Percentiles rank a stretch among this genome's conserved stretches.
These are phyloP conservation scores for Ascidia mentula DNA, from an alignment of 23 tunicate genomes.

Conservation along the genomic window DNA sequence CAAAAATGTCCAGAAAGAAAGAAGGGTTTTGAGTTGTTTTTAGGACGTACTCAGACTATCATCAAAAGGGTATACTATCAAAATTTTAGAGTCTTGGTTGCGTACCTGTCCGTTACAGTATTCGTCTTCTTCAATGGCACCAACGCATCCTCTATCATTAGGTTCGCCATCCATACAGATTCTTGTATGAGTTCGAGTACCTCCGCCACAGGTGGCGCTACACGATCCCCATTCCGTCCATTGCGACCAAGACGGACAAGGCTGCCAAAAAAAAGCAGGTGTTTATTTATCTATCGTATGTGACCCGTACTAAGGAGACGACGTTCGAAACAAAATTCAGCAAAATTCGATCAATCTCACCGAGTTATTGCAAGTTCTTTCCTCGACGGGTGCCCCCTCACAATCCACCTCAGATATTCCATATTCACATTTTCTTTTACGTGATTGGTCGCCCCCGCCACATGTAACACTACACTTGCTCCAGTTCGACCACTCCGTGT, in stretches of 20 bases:
- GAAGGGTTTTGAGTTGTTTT: no score
- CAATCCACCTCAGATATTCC: conserved; percentile 30
- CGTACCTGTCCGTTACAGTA: conserved; percentile 58
- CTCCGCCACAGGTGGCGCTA: conserved; percentile 60
- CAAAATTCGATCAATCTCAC: no score
- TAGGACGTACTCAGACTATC: no score
- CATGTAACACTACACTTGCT: conserved; percentile 50
- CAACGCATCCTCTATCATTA: conserved; percentile 50
- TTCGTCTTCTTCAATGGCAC: conserved; percentile 19
- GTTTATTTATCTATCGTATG: no score
- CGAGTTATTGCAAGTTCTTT: conserved; percentile 1
- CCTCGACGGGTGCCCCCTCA: conserved; percentile 4
- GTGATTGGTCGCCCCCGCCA: conserved; percentile 43
- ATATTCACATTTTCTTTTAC: conserved; percentile 35
- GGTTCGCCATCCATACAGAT: conserved; percentile 43
- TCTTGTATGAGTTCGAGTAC: conserved; percentile 30
- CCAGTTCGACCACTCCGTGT: conserved; percentile 73
- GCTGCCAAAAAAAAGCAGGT: conserved; percentile 17
- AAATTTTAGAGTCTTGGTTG: no score
- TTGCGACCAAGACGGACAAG: conserved; percentile 48
- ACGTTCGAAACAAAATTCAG: no score
- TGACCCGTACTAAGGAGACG: no score
- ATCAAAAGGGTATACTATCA: no score
- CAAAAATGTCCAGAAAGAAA: no score
- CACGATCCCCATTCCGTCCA: conserved; percentile 59